Base-by-base conservation (phyloP, 2,888 invertebrate species). In the Cordylochernes scorpioides region DNA sequence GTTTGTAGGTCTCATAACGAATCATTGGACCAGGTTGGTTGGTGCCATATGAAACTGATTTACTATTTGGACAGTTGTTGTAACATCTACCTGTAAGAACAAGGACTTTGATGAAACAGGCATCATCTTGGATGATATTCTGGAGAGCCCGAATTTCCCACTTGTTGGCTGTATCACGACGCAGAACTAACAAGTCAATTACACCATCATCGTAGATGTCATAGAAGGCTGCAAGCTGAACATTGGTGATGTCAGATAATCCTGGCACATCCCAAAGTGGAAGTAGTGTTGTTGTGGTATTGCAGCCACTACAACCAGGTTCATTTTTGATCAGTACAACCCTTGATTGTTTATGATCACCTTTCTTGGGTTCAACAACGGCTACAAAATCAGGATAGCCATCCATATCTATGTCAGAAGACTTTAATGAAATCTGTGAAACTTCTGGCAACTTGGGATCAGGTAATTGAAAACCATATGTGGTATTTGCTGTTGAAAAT, bases 391-490 rank as follows among this genome's bases (percentile, higher is more conserved):
- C 91, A 4, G 86, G 84, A 55, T 73, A 88, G 0, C 88, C 88
- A 55, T 91, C 88, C 68, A 88, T 71, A 49, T 91, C 84, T 45
- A 74, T 82, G 52, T 91, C 91, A 3, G 86, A 88, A 41, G 71
- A 70, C 18, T 78, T 62, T 40, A 84, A 60, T 0, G 77, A 74
- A 3, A 49, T 39, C 2, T 41, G 41, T 17, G 39, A 27, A 8
- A 28, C 24, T n/a, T 15, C 22, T 19, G 26, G 29, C 15, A 27
- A 9, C 3, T 4, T 46, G 44, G 2, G 52, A 31, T 7, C 12
- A 57, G 46, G 47, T 60, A 17, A 36, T 32, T 4, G 64, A 55
- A 78, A 70, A 30, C 67, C 63, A 80, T 80, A 70, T 3, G 36
- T 24, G n/a, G 29, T 38, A 44, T 65, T 59, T 6, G 26, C 30